Percentiles rank a stretch among this genome's conserved stretches.
These are phyloP conservation scores for Stomatorhinus walkeri DNA, from an alignment of 2,797 vertebrate species.

Conservation along the genomic window DNA sequence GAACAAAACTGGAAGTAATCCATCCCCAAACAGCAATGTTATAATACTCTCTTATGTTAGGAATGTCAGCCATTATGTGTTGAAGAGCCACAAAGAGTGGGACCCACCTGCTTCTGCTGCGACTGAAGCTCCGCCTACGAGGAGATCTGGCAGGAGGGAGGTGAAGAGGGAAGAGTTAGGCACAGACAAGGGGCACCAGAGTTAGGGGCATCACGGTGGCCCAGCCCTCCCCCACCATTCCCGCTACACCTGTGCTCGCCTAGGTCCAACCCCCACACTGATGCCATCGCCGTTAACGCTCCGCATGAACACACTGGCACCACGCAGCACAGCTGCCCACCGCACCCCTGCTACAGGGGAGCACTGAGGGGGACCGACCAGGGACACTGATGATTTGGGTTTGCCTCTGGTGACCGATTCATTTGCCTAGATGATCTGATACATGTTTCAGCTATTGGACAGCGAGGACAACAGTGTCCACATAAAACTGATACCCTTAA, in stretches of 20 bases:
- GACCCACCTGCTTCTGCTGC: slow-evolving; percentile 90
- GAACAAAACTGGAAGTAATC: background rate
- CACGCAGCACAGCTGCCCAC: background rate
- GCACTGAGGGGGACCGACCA: slow-evolving; percentile 24
- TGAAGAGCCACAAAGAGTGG: background rate
- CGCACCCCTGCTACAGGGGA: slow-evolving; percentile 38
- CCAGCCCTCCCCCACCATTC: slow-evolving; percentile 18
- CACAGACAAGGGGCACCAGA: slow-evolving; percentile 9
- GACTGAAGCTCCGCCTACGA: slow-evolving; percentile 91
- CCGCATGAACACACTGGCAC: background rate
- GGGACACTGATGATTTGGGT: slow-evolving; percentile 15
- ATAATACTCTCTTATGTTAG: background rate
- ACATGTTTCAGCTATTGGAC: background rate
- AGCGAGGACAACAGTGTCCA: background rate
- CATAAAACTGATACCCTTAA: background rate
- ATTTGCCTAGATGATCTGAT: background rate
- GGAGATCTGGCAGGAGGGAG: slow-evolving; percentile 76
- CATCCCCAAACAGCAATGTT: background rate
- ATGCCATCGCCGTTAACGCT: background rate
- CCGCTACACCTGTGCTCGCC: slow-evolving; percentile 20
- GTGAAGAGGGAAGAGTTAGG: slow-evolving; percentile 29
- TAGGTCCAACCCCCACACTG: background rate
- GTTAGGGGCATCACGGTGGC: background rate
- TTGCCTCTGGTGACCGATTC: background rate
- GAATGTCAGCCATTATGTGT: background rate